Evolutionary conservation across 2,888 invertebrate species (phyloP).

Genomic region (Athripsodes cinereus): DNA sequence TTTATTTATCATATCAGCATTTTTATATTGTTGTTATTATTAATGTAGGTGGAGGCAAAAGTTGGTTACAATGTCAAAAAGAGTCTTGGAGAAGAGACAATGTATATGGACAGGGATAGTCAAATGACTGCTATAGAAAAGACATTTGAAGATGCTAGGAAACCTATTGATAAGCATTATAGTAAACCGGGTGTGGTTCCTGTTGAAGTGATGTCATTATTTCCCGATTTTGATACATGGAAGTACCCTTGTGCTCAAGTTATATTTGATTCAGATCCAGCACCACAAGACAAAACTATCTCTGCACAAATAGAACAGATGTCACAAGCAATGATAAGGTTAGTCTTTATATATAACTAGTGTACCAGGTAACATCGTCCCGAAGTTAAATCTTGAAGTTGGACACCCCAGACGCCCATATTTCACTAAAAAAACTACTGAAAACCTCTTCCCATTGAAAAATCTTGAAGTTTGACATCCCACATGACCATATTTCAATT

Average conservation of each 20-base stretch:
- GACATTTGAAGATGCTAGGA: slow-evolving; percentile 89
- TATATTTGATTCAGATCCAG: slow-evolving; percentile 97
- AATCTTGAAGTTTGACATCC: too few species aligned
- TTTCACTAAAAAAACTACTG: too few species aligned
- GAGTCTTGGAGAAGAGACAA: slow-evolving; percentile 81
- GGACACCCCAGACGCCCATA: too few species aligned
- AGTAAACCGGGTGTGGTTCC: slow-evolving; percentile 94
- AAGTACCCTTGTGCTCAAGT: slow-evolving; percentile 97
- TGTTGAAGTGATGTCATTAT: slow-evolving; percentile 80
- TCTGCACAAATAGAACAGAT: slow-evolving; percentile 92
- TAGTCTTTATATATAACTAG: slow-evolving; percentile 11
- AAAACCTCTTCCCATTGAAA: too few species aligned
- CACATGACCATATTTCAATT: too few species aligned
- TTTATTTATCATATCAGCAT: slow-evolving; percentile 2
- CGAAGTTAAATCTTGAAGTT: too few species aligned
- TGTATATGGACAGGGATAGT: slow-evolving; percentile 94
- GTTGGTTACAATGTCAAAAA: slow-evolving; percentile 98
- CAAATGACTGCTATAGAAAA: slow-evolving; percentile 97
- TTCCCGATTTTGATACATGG: slow-evolving; percentile 96
- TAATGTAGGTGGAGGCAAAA: slow-evolving; percentile 96
- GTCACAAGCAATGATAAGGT: slow-evolving; percentile 99
- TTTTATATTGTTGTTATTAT: too few species aligned
- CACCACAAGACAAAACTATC: slow-evolving; percentile 79
- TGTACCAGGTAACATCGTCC: too few species aligned
- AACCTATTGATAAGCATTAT: slow-evolving; percentile 84